phyloP scores from a whole-genome alignment of 2,113 vertebrate species.

The Suncus etruscus region DNA sequence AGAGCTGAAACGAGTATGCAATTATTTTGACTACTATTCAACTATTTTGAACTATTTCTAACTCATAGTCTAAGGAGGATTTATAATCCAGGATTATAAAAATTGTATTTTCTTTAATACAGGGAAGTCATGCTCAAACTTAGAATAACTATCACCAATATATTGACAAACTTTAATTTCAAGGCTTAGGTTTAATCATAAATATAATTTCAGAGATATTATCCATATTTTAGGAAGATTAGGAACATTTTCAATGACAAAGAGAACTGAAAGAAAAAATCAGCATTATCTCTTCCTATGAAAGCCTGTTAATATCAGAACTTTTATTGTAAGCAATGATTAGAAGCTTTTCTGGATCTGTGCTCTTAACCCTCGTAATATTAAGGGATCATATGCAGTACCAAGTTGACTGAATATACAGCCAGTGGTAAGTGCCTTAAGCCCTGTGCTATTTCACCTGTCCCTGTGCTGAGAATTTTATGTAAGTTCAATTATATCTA shows the following conservation, averaged over 20 bases:
- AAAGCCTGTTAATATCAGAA: neutral
- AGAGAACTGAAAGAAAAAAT: neutral
- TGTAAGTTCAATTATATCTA: neutral
- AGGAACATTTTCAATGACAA: neutral
- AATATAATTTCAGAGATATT: neutral
- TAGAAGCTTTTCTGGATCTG: no score
- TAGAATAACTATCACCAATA: neutral
- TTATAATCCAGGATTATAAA: neutral
- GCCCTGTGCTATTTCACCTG: no score
- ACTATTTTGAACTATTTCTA: neutral
- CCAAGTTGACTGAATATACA: no score
- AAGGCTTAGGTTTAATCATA: neutral
- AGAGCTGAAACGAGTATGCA: neutral
- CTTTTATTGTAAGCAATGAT: neutral
- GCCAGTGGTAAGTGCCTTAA: no score
- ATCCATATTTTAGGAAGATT: slow-evolving; percentile 16
- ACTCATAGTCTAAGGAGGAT: neutral
- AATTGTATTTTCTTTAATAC: neutral
- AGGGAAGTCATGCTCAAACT: neutral
- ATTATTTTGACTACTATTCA: neutral
- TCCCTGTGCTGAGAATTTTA: neutral
- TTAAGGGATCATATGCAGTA: no score
- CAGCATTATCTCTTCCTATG: neutral
- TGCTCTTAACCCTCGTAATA: no score
- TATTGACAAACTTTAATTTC: neutral